A percentile compares a stretch with the other conserved stretches of the same genome.
Conservation (phyloP, 2,113 vertebrate species). For the Glareola pratincola region DNA sequence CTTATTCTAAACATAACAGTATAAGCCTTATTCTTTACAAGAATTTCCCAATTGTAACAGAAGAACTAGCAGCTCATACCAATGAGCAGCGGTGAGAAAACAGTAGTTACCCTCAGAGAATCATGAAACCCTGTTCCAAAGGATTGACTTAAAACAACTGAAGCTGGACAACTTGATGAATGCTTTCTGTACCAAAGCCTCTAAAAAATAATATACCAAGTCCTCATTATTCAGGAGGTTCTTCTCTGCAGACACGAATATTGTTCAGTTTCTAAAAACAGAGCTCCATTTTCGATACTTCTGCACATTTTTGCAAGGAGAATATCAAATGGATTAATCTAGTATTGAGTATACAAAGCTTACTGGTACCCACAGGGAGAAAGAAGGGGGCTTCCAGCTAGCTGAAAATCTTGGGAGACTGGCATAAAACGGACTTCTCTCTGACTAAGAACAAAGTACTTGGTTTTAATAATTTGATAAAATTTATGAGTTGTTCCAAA, state of each 20-base stretch:
- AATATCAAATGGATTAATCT: not conserved
- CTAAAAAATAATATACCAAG: not conserved
- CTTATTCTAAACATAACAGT: not conserved
- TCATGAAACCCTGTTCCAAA: fast-evolving
- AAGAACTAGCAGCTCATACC: not conserved
- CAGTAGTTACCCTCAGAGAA: not conserved
- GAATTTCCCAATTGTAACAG: not conserved
- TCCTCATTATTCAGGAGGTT: not conserved
- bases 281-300: not conserved
- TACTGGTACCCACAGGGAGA: not conserved
- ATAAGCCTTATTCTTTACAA: not conserved
- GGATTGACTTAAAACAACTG: not conserved
- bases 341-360: not conserved
- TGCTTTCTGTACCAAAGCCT: not conserved
- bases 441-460: not conserved
- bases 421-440: not conserved
- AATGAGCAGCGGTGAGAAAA: not conserved
- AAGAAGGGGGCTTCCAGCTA: not conserved
- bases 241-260: not conserved
- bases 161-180: not conserved
- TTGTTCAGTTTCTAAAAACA: not conserved
- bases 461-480: not conserved
- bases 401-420: not conserved
- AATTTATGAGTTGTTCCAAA: not conserved
- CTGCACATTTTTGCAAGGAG: not conserved